These are phyloP conservation scores for Drosophila funebris DNA, from an alignment of 1,140 invertebrate species.

Conservation along the genomic window DNA sequence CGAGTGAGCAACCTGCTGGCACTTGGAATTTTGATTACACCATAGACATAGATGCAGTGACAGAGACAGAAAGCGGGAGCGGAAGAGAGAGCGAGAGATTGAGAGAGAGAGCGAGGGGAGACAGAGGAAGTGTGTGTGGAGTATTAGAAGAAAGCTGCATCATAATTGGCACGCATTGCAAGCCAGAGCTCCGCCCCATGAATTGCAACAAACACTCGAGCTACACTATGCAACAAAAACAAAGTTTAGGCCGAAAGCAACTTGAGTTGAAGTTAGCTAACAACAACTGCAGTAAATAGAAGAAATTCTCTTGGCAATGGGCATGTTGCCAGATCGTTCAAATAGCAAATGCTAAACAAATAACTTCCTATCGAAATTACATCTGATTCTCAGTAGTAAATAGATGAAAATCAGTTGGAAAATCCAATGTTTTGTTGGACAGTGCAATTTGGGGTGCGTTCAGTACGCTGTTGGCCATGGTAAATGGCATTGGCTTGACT, in stretches of 20 bases:
- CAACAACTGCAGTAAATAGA: too few species aligned
- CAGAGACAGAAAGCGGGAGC: conserved; percentile 13
- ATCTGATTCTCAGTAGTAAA: too few species aligned
- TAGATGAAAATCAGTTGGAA: background rate
- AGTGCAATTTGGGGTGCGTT: conserved; percentile 19
- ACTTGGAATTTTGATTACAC: conserved; percentile 79
- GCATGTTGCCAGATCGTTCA: too few species aligned
- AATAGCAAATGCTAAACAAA: too few species aligned
- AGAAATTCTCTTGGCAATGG: too few species aligned
- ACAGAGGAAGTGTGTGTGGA: background rate
- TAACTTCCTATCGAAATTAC: too few species aligned
- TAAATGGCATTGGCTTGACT: conserved; percentile 40
- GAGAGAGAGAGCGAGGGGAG: background rate
- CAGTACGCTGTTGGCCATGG: conserved; percentile 30
- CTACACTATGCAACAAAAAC: conserved; percentile 34
- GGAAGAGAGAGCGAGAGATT: background rate
- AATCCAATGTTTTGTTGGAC: background rate
- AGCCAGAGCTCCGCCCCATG: conserved; percentile 6
- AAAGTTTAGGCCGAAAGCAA: too few species aligned
- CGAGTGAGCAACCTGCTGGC: conserved; percentile 62
- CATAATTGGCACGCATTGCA: conserved; percentile 75
- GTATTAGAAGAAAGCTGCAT: conserved; percentile 44
- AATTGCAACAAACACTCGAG: conserved; percentile 25
- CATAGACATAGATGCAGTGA: conserved; percentile 37
- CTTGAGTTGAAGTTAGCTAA: too few species aligned